Conservation (phyloP, 2,113 vertebrate genomes). For the Prinia subflava region DNA sequence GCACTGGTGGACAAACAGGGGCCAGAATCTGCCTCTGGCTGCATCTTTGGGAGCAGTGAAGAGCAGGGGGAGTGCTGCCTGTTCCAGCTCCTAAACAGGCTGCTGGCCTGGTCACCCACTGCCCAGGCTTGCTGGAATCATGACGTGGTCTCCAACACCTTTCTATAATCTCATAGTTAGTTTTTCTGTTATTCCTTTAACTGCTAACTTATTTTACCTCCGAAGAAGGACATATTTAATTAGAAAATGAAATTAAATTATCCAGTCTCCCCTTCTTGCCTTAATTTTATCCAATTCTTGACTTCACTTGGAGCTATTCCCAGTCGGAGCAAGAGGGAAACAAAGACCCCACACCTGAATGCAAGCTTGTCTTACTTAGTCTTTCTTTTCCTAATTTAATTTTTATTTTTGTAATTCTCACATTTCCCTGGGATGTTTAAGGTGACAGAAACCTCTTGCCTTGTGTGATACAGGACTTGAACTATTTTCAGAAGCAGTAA, state of each 20-base stretch:
- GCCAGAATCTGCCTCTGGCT: not conserved
- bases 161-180: not conserved
- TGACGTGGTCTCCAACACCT: not conserved
- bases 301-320: not conserved
- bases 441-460: not conserved
- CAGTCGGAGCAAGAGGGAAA: not conserved
- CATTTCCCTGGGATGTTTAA: not conserved
- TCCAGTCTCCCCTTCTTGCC: not conserved
- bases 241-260: not conserved
- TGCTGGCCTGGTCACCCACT: not conserved
- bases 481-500: not conserved
- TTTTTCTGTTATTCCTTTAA: not conserved
- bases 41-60: not conserved
- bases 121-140: not conserved
- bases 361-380: not conserved
- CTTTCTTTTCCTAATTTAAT: not conserved
- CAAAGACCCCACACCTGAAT: not conserved
- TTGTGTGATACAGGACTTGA: not conserved
- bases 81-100: not conserved
- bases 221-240: not conserved
- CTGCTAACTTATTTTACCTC: not conserved
- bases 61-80: not conserved
- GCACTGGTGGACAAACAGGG: not conserved
- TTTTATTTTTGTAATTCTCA: conserved; percentile 7
- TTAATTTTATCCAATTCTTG: not conserved